phyloP scores from a whole-genome alignment of 2,797 vertebrate species.

The Parauchenoglanis punctatus region DNA sequence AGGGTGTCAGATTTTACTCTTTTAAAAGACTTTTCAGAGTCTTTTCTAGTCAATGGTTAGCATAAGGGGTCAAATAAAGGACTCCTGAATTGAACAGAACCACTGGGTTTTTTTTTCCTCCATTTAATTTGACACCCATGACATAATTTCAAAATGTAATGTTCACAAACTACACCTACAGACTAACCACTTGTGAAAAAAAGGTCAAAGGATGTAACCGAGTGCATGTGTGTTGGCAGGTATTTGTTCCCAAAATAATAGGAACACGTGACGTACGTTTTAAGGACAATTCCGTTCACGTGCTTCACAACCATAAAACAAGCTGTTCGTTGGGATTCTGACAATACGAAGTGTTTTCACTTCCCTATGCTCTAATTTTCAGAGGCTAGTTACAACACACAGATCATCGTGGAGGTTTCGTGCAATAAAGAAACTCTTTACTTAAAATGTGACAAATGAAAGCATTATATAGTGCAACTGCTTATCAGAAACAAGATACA shows the following conservation, averaged over 20 bases:
- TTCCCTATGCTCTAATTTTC: background rate
- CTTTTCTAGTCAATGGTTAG: too few species aligned
- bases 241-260: background rate
- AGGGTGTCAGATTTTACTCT: too few species aligned
- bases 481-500: background rate
- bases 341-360: background rate
- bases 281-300: background rate
- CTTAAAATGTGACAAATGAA: background rate
- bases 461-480: background rate
- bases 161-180: background rate
- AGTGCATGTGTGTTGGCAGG: background rate
- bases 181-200: background rate
- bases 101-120: background rate
- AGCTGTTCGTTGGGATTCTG: background rate
- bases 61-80: background rate
- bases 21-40: too few species aligned
- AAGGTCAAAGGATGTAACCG: background rate
- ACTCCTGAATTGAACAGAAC: background rate
- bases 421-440: background rate
- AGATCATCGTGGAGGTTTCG: background rate
- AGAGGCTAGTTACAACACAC: background rate
- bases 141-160: background rate
- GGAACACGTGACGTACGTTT: background rate
- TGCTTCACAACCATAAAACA: background rate
- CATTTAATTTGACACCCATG: background rate